Evolutionary conservation across 2,888 invertebrate species (phyloP), one percentile per base, ranked within the genome.

Genomic region (Cephus spinipes): DNA sequence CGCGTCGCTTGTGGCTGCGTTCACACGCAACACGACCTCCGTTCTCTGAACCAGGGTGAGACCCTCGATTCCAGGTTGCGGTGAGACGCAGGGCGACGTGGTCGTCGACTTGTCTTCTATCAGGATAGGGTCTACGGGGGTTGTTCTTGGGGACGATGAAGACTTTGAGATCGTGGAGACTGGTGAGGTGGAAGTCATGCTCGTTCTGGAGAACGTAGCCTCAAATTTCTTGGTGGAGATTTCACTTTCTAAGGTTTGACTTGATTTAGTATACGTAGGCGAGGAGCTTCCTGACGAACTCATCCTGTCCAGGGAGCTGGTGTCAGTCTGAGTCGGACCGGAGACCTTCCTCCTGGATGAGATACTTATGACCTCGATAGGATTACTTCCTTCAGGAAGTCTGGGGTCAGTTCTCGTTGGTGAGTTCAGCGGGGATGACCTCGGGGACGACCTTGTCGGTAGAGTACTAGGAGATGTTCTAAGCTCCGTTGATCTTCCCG

Each of bases 1-100:
- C 23, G 94, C 94, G 88, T 95, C 95, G 73, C 92, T 93, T 23
- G 94, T 95, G 36, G 93, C 90, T 3, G 94, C 92, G 87, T 94
- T 94, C 1, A 95, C 94, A 83, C 94, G 92, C 33, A 95, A 89
- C 32, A 94, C 92, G 12, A 95, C 92, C 88, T 95, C 95, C 82
- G 94, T 94, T 85, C 94, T 92, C 87, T 95, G 94, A 82, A 95
- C 92, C 82, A 94, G 88, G 80, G 94, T 93, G 73, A 94, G 89
- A 1, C 92, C 92, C 85, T 93, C 93, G 77, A 92, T 90, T 4
- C 92, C 92, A 0, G 89, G 88, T 35, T 89, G 90, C 0, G 91
- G 89, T 0, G 91, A 90, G 6, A 89, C 88, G 74, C 89, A 87
- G 0, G 89, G 90, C 0, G 90, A 90, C 23, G 77, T 75, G 4